Evolutionary conservation across 2,888 invertebrate species (phyloP).

Genomic region (Eupithecia abbreviata): DNA sequence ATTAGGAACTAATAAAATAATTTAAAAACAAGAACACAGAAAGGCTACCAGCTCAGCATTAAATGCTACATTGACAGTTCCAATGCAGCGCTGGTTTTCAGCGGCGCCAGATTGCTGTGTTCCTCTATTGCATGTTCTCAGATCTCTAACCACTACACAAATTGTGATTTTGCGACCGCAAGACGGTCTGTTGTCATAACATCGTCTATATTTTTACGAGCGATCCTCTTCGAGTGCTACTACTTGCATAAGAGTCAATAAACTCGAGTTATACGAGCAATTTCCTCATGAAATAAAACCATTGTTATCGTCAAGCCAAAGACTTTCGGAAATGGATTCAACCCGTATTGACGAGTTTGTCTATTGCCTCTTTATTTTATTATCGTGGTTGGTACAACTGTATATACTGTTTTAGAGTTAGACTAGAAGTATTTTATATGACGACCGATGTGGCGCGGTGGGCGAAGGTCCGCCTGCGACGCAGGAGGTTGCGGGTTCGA

Average conservation of each 20-base stretch:
- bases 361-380: constrained; percentile 21
- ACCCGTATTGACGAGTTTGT: constrained; percentile 25
- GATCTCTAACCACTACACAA: neutral
- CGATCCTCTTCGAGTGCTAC: constrained; percentile 26
- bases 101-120: no score
- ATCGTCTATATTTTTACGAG: constrained; percentile 23
- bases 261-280: constrained; percentile 44
- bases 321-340: constrained; percentile 44
- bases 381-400: neutral
- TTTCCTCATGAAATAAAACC: constrained; percentile 45
- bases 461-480: no score
- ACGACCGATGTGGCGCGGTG: no score
- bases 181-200: constrained; percentile 15
- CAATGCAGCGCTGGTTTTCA: no score
- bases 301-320: constrained; percentile 42
- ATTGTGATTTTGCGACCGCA: neutral
- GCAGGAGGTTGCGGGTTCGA: no score
- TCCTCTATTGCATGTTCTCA: neutral
- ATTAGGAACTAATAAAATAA: no score
- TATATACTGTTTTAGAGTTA: neutral
- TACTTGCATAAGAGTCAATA: constrained; percentile 41
- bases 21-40: no score
- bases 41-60: no score
- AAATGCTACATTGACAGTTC: no score
- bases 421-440: neutral